Conservation (phyloP, 2,113 vertebrate genomes). For the Panthera uncia region DNA sequence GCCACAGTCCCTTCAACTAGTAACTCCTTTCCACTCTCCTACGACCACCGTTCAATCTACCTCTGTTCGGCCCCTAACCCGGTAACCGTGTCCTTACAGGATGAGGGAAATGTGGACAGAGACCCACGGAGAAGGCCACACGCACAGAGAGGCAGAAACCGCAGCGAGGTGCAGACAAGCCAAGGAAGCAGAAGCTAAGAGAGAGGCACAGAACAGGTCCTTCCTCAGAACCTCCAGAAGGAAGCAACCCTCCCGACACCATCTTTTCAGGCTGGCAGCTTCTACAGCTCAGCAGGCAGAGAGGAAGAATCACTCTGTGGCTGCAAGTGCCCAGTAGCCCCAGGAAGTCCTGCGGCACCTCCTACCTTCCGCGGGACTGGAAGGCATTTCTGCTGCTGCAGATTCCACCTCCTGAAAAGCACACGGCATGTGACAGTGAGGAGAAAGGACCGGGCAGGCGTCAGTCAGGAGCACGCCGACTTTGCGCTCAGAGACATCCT, state of each 20-base stretch:
- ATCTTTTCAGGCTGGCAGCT: not conserved
- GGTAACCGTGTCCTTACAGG: not conserved
- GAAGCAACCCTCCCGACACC: too few species aligned
- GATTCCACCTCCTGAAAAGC: not conserved
- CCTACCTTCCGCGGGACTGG: accelerated
- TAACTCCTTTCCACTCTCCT: not conserved
- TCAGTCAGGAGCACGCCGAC: not conserved
- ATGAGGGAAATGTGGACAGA: not conserved
- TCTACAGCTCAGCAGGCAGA: not conserved
- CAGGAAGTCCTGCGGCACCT: accelerated
- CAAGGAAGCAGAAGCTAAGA: not conserved
- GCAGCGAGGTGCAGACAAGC: not conserved
- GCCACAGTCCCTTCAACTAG: accelerated
- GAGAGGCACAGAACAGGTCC: not conserved
- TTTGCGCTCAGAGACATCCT: not conserved
- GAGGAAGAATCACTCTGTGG: not conserved
- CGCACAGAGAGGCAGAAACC: not conserved
- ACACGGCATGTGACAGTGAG: accelerated
- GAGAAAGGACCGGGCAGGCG: accelerated
- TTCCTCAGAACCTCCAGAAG: not conserved
- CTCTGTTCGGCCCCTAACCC: not conserved
- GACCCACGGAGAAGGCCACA: not conserved
- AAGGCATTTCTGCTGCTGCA: accelerated
- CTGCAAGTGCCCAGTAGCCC: not conserved
- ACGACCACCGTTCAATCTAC: not conserved